Evolutionary conservation across 2,113 vertebrate species (phyloP).

Genomic region (Ardeotis arabs): DNA sequence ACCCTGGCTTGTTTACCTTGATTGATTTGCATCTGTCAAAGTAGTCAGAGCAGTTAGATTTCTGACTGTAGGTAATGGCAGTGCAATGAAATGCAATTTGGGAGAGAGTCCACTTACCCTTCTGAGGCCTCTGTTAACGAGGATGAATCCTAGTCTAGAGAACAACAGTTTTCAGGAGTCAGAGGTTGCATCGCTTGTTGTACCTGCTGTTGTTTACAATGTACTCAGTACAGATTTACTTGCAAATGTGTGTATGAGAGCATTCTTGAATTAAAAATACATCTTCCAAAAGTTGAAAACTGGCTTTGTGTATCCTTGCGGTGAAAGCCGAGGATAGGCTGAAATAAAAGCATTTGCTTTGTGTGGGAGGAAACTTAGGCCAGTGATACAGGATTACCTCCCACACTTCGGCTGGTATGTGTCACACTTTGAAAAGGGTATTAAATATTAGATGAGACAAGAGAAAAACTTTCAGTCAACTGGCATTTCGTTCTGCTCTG

Average conservation of each 20-base stretch:
- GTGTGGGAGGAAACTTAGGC: slow-evolving; percentile 34
- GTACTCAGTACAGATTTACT: neutral
- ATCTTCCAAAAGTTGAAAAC: neutral
- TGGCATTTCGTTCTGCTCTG: slow-evolving; percentile 43
- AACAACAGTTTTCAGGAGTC: neutral
- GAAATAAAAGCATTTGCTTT: slow-evolving; percentile 2
- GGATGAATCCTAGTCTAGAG: neutral
- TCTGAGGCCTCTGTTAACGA: neutral
- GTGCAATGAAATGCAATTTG: neutral
- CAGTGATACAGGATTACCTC: slow-evolving; percentile 37
- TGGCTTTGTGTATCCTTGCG: neutral
- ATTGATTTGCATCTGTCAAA: neutral
- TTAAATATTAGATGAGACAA: slow-evolving; percentile 57
- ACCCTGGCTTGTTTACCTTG: neutral
- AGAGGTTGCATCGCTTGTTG: neutral
- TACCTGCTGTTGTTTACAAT: neutral
- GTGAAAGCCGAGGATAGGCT: neutral
- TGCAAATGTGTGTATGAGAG: neutral
- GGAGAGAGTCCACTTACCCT: neutral
- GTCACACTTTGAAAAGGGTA: slow-evolving; percentile 66
- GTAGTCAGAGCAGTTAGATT: neutral
- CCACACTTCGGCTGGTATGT: slow-evolving; percentile 52
- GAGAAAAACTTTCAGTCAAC: slow-evolving; percentile 40
- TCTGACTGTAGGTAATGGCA: neutral
- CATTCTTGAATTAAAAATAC: neutral